Evolutionary conservation across 2,797 vertebrate species (phyloP).

Genomic region (Otolemur crassicaudatus): DNA sequence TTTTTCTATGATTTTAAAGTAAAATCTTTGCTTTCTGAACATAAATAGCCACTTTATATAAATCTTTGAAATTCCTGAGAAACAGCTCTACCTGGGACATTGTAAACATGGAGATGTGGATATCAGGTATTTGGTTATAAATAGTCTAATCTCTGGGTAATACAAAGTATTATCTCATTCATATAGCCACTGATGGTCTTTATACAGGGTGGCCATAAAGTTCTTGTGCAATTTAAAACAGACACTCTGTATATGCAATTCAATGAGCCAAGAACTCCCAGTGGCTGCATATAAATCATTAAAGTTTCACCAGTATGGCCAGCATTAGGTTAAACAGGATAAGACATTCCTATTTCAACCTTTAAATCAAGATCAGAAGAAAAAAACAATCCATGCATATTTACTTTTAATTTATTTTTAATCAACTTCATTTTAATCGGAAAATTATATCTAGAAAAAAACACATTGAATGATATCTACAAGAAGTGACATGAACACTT

Average conservation of each 20-base stretch:
- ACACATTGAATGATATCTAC: constrained; percentile 80
- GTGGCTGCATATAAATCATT: constrained; percentile 30
- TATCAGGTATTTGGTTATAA: constrained; percentile 44
- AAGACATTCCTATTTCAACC: constrained; percentile 75
- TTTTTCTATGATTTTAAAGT: constrained; percentile 77
- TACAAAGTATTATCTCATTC: constrained; percentile 41
- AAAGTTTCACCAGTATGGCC: neutral
- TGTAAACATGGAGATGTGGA: neutral
- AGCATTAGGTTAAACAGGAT: constrained; percentile 38
- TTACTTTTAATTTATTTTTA: constrained; percentile 89
- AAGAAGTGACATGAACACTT: constrained; percentile 75
- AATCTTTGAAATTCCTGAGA: constrained; percentile 70
- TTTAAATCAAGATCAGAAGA: constrained; percentile 75
- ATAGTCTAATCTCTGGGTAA: constrained; percentile 19
- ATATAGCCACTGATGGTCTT: constrained; percentile 8
- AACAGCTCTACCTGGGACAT: constrained; percentile 61
- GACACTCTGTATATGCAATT: neutral
- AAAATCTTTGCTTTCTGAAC: constrained; percentile 71
- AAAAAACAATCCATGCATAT: constrained; percentile 82
- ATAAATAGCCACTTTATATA: constrained; percentile 60
- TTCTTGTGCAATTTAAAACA: too few species aligned
- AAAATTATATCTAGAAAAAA: constrained; percentile 86
- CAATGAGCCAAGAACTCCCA: constrained; percentile 48
- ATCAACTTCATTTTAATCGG: constrained; percentile 88
- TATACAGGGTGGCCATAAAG: neutral